Evolutionary conservation across 1,140 invertebrate species (phyloP).

Genomic region (Atta cephalotes): DNA sequence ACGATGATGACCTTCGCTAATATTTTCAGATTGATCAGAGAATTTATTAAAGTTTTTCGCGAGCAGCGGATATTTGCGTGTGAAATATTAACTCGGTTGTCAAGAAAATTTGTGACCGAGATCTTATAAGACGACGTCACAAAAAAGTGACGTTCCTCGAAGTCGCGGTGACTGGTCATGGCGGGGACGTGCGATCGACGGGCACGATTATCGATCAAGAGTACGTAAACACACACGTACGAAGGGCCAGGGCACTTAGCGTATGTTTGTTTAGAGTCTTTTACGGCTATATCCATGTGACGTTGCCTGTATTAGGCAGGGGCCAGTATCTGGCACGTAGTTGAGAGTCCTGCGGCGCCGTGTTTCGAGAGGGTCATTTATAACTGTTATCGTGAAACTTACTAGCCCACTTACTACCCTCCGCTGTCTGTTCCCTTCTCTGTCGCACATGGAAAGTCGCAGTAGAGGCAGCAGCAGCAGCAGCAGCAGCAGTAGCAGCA

Average conservation of each 20-base stretch:
- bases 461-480: constrained; percentile 23
- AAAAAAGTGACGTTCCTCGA: constrained; percentile 22
- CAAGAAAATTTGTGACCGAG: constrained; percentile 24
- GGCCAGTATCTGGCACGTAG: constrained; percentile 68
- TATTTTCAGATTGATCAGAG: background rate
- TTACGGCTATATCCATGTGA: constrained; percentile 71
- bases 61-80: background rate
- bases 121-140: background rate
- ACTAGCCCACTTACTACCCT: constrained; percentile 77
- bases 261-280: constrained; percentile 76
- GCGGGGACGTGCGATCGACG: constrained; percentile 44
- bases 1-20: background rate
- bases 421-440: constrained; percentile 66
- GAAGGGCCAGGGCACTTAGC: constrained; percentile 65
- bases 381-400: constrained; percentile 77
- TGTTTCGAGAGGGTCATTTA: constrained; percentile 76
- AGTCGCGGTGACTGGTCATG: background rate
- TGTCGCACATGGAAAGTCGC: constrained; percentile 33
- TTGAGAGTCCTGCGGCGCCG: constrained; percentile 71
- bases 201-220: constrained; percentile 73
- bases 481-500: constrained; percentile 1
- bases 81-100: constrained; percentile 19
- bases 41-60: background rate
- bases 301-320: constrained; percentile 63
- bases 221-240: constrained; percentile 54